phyloP scores from a whole-genome alignment of 92 coral and sea anemone species.

The Pocillopora grandis region DNA sequence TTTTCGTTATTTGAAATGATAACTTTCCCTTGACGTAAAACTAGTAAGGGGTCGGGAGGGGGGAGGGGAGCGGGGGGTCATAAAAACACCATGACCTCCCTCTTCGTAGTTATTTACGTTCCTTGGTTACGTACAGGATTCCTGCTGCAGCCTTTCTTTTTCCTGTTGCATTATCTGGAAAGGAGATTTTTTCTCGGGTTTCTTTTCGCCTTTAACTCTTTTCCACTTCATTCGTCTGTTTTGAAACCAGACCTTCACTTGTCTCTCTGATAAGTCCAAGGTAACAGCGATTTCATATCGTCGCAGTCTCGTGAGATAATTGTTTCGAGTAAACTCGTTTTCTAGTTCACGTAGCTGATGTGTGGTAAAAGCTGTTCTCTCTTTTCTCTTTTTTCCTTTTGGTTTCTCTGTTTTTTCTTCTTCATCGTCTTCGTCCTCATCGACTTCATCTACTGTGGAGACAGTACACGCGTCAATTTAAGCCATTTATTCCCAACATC shows the following conservation, averaged over 20 bases:
- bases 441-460: conserved; percentile 23
- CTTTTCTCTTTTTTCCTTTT: conserved; percentile 91
- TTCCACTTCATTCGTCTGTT: conserved; percentile 99
- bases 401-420: conserved; percentile 55
- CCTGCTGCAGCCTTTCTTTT: conserved; percentile 48
- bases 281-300: conserved; percentile 98
- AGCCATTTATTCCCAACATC: neutral
- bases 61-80: too few relatives aligned
- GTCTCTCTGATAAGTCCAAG: conserved; percentile 96
- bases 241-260: conserved; percentile 98
- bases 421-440: conserved; percentile 63
- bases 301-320: conserved; percentile 94
- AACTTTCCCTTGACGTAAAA: too few relatives aligned
- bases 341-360: conserved; percentile 97
- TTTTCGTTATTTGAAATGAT: too few relatives aligned
- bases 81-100: neutral
- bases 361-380: conserved; percentile 95
- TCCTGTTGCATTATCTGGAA: conserved; percentile 75
- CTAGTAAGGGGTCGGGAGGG: too few relatives aligned
- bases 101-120: too few relatives aligned
- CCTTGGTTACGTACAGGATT: neutral
- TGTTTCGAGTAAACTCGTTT: conserved; percentile 92
- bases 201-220: conserved; percentile 94
- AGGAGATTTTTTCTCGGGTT: conserved; percentile 94
- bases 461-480: neutral